Conservation (phyloP, 2,888 invertebrate species). For the Acleris cristana region DNA sequence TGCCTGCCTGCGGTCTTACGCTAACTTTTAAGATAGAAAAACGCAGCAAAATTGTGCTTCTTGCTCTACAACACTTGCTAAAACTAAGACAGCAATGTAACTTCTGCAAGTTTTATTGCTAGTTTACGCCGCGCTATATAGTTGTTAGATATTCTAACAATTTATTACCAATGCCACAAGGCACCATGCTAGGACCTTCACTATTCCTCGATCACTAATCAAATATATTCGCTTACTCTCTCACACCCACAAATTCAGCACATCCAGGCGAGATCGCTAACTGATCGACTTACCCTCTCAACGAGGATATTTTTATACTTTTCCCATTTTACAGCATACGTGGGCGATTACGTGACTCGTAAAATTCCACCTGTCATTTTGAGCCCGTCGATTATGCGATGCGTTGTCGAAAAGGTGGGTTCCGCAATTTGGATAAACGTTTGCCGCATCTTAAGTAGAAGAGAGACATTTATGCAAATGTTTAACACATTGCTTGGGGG, state of each 20-base stretch:
- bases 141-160: no score
- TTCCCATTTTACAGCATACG: neutral
- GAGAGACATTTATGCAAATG: no score
- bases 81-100: no score
- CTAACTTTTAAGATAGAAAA: no score
- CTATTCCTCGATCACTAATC: neutral
- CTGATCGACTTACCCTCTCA: neutral
- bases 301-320: neutral
- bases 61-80: no score
- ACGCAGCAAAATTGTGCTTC: no score
- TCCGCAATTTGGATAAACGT: constrained; percentile 2
- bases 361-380: constrained; percentile 8
- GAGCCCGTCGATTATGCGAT: neutral
- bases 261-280: neutral
- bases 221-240: neutral
- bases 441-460: neutral
- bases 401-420: neutral
- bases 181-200: neutral
- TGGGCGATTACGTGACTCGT: constrained; percentile 1
- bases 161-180: neutral
- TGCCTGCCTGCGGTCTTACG: no score
- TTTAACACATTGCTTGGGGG: no score
- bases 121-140: no score
- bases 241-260: neutral
- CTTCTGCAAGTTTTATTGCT: no score